Evolutionary conservation across 2,113 vertebrate genomes (phyloP).

Genomic region (Acrocephalus arundinaceus): DNA sequence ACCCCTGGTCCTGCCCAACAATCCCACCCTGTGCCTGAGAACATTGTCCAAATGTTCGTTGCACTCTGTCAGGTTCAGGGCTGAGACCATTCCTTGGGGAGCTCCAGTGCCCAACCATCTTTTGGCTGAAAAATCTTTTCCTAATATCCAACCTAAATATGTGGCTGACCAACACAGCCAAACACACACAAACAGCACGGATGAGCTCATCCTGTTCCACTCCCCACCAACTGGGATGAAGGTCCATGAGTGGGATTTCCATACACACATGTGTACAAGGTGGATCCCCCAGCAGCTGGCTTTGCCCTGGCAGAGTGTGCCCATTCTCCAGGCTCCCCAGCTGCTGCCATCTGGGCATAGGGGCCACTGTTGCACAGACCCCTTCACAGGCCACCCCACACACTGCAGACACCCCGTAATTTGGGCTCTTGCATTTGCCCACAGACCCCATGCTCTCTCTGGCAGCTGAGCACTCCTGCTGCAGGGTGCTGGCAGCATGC

Average conservation of each 20-base stretch:
- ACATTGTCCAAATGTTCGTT: not conserved
- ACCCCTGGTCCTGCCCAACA: too few species aligned
- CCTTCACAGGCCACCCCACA: not conserved
- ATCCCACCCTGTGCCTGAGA: not conserved
- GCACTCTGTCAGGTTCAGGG: not conserved
- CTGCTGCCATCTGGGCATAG: rapidly evolving
- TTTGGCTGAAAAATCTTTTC: not conserved
- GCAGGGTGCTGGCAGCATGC: not conserved
- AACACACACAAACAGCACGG: rapidly evolving
- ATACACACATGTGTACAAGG: rapidly evolving
- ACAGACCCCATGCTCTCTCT: not conserved
- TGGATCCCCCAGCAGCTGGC: not conserved
- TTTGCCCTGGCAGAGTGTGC: not conserved
- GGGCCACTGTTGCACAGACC: not conserved
- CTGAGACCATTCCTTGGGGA: not conserved
- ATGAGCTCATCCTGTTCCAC: not conserved
- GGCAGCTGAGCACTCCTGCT: not conserved
- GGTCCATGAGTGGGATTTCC: not conserved
- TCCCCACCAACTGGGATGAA: rapidly evolving
- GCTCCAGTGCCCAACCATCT: not conserved
- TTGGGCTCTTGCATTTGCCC: not conserved
- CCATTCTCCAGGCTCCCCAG: not conserved
- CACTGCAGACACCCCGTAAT: rapidly evolving
- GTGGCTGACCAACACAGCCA: not conserved
- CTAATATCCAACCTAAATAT: not conserved